Evolutionary conservation across 2,888 invertebrate genomes (phyloP), one percentile per base, ranked within the genome.

Genomic region (Macrosoma leucophasiata): DNA sequence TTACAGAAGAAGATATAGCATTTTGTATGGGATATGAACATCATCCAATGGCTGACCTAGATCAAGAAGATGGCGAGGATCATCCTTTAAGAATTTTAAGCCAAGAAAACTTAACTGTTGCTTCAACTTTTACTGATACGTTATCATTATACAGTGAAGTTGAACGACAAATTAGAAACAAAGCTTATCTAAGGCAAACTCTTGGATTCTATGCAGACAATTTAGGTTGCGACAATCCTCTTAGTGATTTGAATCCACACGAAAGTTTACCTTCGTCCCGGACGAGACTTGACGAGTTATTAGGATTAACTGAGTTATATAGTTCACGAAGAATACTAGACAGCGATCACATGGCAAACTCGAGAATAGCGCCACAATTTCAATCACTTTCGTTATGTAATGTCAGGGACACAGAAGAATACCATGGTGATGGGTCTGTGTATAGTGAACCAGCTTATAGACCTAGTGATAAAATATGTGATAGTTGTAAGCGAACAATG

Each of bases 1-100:
- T 95, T 31, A 96, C 95, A 4, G 96, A 96, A 77, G 96, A 96
- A 75, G 96, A 96, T 62, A 96, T 96, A 41, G 94, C 94, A 3
- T 86, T 91, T 32, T 94, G 94, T 55, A 94, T 95, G 93, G 91
- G 91, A 21, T 85, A 85, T 50, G 73, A 81, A 29, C 91, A 91
- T 48, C 90, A 91, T 73, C 90, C 89, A 24, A 64, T 91, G 18
- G 89, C 89, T 1, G 91, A 92, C 70, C 88, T 89, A 13, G 92
- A 92, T 53, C 91, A 91, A 60, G 89, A 88, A 45, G 88, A 88
- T 50, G 75, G 70, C 32, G 89, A 91, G 43, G 93, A 93, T 60
- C 96, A 96, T 85, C 96, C 96, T 0, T 77, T 96, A 29, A 87
- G 95, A 49, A 93, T 95, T 52, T 86, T 96, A 22, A 96, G 96